Conservation (phyloP, 2,888 invertebrate genomes). For the Metopia argyrocephala region DNA sequence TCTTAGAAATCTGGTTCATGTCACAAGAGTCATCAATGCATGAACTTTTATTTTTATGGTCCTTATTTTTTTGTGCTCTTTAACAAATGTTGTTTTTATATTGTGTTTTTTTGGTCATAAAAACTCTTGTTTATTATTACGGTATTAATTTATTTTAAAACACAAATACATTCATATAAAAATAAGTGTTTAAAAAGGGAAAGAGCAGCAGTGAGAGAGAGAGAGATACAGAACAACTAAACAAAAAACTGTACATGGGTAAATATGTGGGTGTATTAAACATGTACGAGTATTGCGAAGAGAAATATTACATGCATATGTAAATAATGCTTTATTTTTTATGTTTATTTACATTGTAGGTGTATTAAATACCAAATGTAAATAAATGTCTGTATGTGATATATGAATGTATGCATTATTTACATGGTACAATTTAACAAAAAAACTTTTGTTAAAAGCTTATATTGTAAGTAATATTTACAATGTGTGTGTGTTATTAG, state of each 20-base stretch:
- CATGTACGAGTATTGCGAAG: too few relatives aligned
- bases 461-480: too few relatives aligned
- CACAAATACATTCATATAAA: background rate
- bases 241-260: background rate
- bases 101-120: background rate
- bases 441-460: too few relatives aligned
- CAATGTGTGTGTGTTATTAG: background rate
- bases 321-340: background rate
- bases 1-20: constrained; percentile 1
- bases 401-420: background rate
- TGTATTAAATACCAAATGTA: background rate
- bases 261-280: background rate
- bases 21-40: constrained; percentile 30
- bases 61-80: background rate
- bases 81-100: background rate
- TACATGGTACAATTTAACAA: background rate
- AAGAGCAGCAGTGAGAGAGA: background rate
- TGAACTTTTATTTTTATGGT: background rate
- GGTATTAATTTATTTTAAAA: background rate
- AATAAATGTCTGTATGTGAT: background rate
- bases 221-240: background rate
- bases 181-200: background rate
- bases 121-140: background rate
- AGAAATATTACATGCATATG: background rate
- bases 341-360: background rate